These are phyloP conservation scores for Panagrolaimus sp. DNA, from an alignment of 1,140 invertebrate genomes.

Conservation along the genomic window DNA sequence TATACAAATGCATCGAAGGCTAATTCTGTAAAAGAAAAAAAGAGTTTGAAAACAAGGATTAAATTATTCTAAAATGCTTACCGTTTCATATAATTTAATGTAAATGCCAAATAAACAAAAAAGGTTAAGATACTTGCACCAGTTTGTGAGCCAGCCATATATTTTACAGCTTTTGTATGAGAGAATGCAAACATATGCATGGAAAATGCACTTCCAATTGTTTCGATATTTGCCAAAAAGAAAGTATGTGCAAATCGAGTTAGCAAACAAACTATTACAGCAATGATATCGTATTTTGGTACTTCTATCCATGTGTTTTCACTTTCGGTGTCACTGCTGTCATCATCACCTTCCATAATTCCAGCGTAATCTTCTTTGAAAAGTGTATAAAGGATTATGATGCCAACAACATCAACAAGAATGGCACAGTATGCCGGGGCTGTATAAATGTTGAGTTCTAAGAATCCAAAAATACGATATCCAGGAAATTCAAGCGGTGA, in stretches of 20 bases:
- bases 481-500: not conserved
- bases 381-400: not conserved
- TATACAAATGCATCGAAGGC: slow-evolving; percentile 40
- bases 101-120: slow-evolving; percentile 26
- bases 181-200: slow-evolving; percentile 43
- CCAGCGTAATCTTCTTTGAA: slow-evolving; percentile 14
- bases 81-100: not conserved
- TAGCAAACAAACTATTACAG: not conserved
- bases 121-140: slow-evolving; percentile 24
- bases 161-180: slow-evolving; percentile 22
- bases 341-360: not conserved
- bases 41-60: too few species aligned
- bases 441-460: not conserved
- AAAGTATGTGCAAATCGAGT: slow-evolving; percentile 3
- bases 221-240: slow-evolving; percentile 9
- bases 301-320: not conserved
- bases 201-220: slow-evolving; percentile 25
- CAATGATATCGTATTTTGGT: not conserved
- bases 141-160: slow-evolving; percentile 28
- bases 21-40: slow-evolving; percentile 12
- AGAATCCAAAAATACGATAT: not conserved
- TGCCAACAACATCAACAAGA: not conserved
- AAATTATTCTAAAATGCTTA: too few species aligned
- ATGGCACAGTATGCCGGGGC: not conserved
- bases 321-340: not conserved